Base-by-base conservation (phyloP, 2,888 invertebrate species). In the Oxyteleia sp. region DNA sequence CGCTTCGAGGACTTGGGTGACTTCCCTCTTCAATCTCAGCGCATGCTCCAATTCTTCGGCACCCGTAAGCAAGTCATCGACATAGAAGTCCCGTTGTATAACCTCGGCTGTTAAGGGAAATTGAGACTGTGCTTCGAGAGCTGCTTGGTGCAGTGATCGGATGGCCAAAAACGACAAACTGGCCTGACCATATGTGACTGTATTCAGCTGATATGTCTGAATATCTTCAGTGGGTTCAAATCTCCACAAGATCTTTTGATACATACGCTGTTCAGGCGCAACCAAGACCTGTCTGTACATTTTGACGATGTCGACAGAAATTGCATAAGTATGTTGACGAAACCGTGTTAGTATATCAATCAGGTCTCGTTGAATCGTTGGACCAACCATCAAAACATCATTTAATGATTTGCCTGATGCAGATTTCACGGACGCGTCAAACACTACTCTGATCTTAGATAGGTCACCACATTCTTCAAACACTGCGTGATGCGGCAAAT, bases 241-340 rank as follows among this genome's bases (percentile, higher is more conserved):
- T n/a, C 87, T 55, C 91, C 90, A 91, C 4, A 91, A 18, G 7
- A 91, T 90, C 4, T 86, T 45, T n/a, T 89, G 88, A n/a, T n/a
- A n/a, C 20, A 76, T 49, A 68, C 90, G 86, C n/a, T 82, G 68
- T 0, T 53, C 49, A 4, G 13, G 47, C 1, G 86, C 35, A 15
- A 8, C n/a, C 10, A 89, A n/a, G n/a, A n/a, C 55, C 63, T 87
- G 85, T 0, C 88, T 85, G 53, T 88, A 91, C 89, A 91, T 91
- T 80, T 91, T 88, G 4, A 78, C 86, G 29, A 92, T 86, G 64
- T 91, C 91, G 3, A 5, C 23, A 5, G 5, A n/a, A n/a, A n/a
- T n/a, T n/a, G n/a, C n/a, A n/a, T n/a, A n/a, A n/a, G 16, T 29
- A 55, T 88, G 81, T 15, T 72, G 51, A 0, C 90, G 63, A 68